A percentile compares a stretch with the other conserved stretches of the same genome.
These are phyloP conservation scores for Hoplodrina blanda DNA, from an alignment of 2,888 invertebrate genomes.

Conservation along the genomic window DNA sequence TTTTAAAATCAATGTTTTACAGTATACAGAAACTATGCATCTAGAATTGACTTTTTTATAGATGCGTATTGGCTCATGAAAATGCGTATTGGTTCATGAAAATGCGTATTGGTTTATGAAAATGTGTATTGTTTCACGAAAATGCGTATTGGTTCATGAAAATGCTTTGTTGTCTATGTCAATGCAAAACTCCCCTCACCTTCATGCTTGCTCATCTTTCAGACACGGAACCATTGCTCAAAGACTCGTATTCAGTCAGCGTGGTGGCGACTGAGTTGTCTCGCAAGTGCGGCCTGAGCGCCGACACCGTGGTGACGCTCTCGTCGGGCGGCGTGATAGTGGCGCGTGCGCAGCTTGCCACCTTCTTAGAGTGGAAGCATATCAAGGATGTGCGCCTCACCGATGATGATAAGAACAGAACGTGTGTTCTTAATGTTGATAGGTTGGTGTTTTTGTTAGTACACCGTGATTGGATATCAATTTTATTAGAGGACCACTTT, in stretches of 20 bases:
- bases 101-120: background rate
- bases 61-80: background rate
- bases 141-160: background rate
- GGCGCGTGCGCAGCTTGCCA: constrained; percentile 86
- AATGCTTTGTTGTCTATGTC: background rate
- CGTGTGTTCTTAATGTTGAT: constrained; percentile 92
- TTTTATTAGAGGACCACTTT: background rate
- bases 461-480: background rate
- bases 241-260: constrained; percentile 91
- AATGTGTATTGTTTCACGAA: too few relatives aligned
- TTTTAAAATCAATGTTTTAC: too few relatives aligned
- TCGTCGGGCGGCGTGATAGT: constrained; percentile 90
- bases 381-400: constrained; percentile 90
- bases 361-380: constrained; percentile 91
- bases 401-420: constrained; percentile 90
- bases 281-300: constrained; percentile 90
- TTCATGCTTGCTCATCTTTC: constrained; percentile 72
- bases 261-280: constrained; percentile 92
- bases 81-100: background rate
- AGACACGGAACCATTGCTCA: constrained; percentile 86
- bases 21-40: background rate
- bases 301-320: constrained; percentile 90
- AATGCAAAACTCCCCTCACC: constrained; percentile 47
- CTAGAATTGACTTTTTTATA: background rate
- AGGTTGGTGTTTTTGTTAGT: constrained; percentile 82